phyloP scores from a whole-genome alignment of 1,140 invertebrate species.

The Rhyzopertha dominica region DNA sequence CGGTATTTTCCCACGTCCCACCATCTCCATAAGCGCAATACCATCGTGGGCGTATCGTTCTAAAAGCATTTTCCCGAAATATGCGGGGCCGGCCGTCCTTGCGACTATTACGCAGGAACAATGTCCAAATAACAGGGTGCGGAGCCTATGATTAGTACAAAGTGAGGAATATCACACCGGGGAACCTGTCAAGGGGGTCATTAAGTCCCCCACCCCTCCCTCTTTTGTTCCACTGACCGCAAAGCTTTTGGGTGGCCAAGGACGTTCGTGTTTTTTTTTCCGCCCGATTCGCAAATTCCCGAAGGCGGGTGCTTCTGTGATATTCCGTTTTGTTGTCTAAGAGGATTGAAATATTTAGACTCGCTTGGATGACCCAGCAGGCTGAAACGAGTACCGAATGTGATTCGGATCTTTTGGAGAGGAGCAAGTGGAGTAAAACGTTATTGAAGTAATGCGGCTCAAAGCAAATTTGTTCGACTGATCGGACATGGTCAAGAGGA shows the following conservation, averaged over 20 bases:
- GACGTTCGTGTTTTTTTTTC: constrained; percentile 21
- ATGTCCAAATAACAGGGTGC: constrained; percentile 25
- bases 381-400: too few relatives aligned
- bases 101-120: constrained; percentile 23
- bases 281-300: too few relatives aligned
- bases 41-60: constrained; percentile 20
- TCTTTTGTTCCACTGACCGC: constrained; percentile 22
- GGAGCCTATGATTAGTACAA: constrained; percentile 26
- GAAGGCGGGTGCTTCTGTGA: too few relatives aligned
- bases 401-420: too few relatives aligned
- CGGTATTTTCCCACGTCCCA: constrained; percentile 14
- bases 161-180: constrained; percentile 29
- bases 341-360: constrained; percentile 13
- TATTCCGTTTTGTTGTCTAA: constrained; percentile 15
- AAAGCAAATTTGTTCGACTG: too few relatives aligned
- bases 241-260: constrained; percentile 28
- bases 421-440: too few relatives aligned
- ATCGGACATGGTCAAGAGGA: too few relatives aligned
- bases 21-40: constrained; percentile 18
- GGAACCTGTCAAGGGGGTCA: constrained; percentile 14
- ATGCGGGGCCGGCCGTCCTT: constrained; percentile 11
- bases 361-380: too few relatives aligned
- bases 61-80: constrained; percentile 22
- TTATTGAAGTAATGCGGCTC: too few relatives aligned
- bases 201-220: constrained; percentile 8